Evolutionary conservation across 2,113 vertebrate species (phyloP).

Genomic region (Ptilorrhoa leucosticta): DNA sequence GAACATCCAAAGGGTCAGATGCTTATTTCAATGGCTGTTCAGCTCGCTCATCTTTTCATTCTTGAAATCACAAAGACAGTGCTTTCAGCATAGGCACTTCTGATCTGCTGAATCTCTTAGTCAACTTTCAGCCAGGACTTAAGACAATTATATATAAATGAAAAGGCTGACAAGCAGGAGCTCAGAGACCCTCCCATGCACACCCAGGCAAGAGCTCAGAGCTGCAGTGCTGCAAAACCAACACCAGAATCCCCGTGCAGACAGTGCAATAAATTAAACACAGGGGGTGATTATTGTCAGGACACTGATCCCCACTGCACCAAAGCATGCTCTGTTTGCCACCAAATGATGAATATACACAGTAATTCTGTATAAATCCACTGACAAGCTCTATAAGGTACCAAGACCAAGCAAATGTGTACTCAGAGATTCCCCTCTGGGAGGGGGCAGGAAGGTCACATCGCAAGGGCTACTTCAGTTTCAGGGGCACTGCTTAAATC

Average conservation of each 20-base stretch:
- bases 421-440: not conserved
- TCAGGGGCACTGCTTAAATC: not conserved
- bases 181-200: not conserved
- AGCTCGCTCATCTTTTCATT: not conserved
- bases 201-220: not conserved
- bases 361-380: not conserved
- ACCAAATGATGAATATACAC: not conserved
- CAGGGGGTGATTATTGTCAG: accelerated
- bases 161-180: not conserved
- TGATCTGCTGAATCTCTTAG: not conserved
- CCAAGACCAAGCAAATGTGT: not conserved
- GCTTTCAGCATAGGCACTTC: not conserved
- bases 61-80: not conserved
- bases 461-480: not conserved
- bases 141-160: not conserved
- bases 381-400: not conserved
- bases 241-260: not conserved
- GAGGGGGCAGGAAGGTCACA: not conserved
- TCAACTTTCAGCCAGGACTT: not conserved
- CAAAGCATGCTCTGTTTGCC: not conserved
- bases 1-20: not conserved
- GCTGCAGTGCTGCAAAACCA: not conserved
- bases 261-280: not conserved
- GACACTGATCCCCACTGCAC: not conserved
- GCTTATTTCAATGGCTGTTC: not conserved